Conservation (phyloP, 2,797 vertebrate genomes). For the Cryptoprocta ferox region DNA sequence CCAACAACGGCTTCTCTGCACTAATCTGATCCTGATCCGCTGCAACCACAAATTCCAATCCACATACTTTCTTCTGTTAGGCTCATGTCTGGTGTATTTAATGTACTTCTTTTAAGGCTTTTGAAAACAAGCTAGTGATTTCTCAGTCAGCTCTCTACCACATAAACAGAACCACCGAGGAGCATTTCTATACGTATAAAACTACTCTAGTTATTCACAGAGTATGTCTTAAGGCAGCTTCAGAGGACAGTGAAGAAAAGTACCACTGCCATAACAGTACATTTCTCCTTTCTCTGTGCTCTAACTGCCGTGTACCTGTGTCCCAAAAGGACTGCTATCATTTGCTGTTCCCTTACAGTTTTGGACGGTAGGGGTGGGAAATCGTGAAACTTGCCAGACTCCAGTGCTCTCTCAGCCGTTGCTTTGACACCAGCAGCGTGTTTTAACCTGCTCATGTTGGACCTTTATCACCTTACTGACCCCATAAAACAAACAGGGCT, state of each 20-base stretch:
- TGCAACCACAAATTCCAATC: conserved; percentile 76
- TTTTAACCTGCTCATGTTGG: background rate
- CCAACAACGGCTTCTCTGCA: conserved; percentile 52
- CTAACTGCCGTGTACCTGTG: background rate
- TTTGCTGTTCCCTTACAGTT: background rate
- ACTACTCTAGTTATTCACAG: background rate
- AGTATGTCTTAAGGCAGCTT: background rate
- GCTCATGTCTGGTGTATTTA: conserved; percentile 24
- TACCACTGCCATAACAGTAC: background rate
- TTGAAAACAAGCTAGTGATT: conserved; percentile 42
- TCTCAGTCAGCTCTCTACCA: conserved; percentile 55
- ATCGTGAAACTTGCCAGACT: background rate
- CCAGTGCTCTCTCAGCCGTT: background rate
- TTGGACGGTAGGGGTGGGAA: background rate
- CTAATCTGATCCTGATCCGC: conserved; percentile 72
- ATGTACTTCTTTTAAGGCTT: conserved; percentile 33
- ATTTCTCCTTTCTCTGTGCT: background rate
- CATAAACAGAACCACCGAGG: conserved; percentile 26
- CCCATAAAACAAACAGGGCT: conserved; percentile 32
- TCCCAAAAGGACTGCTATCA: background rate
- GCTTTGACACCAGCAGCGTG: conserved; percentile 40
- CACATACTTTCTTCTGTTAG: conserved; percentile 59
- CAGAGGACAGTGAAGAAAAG: background rate
- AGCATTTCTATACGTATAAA: background rate
- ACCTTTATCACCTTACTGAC: conserved; percentile 55